Percentiles rank a stretch among this genome's conserved stretches.
These are phyloP conservation scores for Salvator merianae DNA, from an alignment of 2,113 vertebrate species.

Conservation along the genomic window DNA sequence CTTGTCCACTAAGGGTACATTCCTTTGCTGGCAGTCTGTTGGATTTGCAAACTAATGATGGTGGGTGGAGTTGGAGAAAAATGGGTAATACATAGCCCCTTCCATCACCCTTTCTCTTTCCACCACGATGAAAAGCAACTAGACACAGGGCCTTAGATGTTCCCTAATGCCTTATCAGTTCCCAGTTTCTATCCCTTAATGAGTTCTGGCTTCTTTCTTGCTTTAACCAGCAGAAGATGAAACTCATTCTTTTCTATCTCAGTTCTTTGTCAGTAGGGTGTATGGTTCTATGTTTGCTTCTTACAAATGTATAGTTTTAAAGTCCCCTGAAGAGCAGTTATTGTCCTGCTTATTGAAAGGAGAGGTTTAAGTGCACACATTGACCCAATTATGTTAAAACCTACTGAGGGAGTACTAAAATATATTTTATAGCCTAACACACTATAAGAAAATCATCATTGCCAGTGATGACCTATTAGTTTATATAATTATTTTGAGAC, in stretches of 20 bases:
- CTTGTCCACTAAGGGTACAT: too few species aligned
- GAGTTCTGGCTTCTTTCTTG: too few species aligned
- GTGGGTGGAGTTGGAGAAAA: too few species aligned
- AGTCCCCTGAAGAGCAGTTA: constrained; percentile 46
- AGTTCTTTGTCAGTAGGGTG: constrained; percentile 33
- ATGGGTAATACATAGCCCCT: too few species aligned
- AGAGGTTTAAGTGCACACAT: constrained; percentile 57
- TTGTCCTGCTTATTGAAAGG: constrained; percentile 40
- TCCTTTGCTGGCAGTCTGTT: too few species aligned
- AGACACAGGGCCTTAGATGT: too few species aligned
- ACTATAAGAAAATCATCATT: constrained; percentile 49
- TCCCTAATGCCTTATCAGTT: too few species aligned
- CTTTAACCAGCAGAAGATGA: constrained; percentile 34
- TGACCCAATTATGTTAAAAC: constrained; percentile 59
- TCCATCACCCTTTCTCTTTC: background rate
- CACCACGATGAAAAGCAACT: too few species aligned
- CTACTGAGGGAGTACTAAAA: constrained; percentile 63
- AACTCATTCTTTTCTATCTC: constrained; percentile 47
- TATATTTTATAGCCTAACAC: constrained; percentile 25
- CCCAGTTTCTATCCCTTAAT: too few species aligned
- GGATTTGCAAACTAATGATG: too few species aligned
- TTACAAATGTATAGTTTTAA: constrained; percentile 47
- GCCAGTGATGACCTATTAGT: constrained; percentile 52
- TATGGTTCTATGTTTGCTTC: background rate
- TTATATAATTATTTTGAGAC: constrained; percentile 57